Percentiles rank a stretch among this genome's conserved stretches.
These are phyloP conservation scores for Laupala kohalensis DNA, from an alignment of 1,140 invertebrate species.

Conservation along the genomic window DNA sequence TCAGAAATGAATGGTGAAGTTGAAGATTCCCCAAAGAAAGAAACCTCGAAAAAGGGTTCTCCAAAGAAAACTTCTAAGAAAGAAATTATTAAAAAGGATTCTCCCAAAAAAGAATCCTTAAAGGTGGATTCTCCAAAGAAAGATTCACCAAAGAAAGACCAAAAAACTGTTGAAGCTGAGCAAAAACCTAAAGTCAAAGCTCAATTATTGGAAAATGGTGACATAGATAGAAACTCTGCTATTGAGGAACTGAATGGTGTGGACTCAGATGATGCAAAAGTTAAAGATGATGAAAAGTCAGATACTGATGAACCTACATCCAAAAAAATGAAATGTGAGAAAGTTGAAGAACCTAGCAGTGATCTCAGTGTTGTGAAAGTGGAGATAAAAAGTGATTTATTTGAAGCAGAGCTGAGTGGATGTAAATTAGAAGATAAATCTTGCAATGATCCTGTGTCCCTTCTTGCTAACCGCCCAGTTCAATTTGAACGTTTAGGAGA, in stretches of 20 bases:
- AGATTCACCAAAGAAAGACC: constrained; percentile 18
- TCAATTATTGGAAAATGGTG: background rate
- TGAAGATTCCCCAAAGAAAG: constrained; percentile 17
- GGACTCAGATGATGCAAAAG: background rate
- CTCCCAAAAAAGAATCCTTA: too few relatives aligned
- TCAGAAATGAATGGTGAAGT: background rate
- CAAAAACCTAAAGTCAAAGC: background rate
- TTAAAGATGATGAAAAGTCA: background rate
- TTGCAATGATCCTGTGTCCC: constrained; percentile 1
- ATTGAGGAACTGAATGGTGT: background rate
- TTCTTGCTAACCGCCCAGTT: constrained; percentile 9
- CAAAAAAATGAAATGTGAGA: background rate
- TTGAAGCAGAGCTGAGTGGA: constrained; percentile 8
- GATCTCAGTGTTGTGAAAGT: constrained; percentile 11
- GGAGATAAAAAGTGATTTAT: constrained; percentile 15
- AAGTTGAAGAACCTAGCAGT: background rate
- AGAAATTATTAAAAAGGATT: too few relatives aligned
- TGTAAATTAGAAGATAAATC: constrained; percentile 12
- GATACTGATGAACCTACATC: background rate
- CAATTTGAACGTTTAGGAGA: constrained; percentile 19
- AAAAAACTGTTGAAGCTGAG: constrained; percentile 23
- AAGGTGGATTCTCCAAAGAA: too few relatives aligned
- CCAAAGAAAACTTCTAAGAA: too few relatives aligned
- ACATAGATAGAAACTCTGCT: background rate
- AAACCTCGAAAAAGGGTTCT: too few relatives aligned